Base-by-base conservation (phyloP, 2,888 invertebrate genomes). In the Trachelus iudaicus region DNA sequence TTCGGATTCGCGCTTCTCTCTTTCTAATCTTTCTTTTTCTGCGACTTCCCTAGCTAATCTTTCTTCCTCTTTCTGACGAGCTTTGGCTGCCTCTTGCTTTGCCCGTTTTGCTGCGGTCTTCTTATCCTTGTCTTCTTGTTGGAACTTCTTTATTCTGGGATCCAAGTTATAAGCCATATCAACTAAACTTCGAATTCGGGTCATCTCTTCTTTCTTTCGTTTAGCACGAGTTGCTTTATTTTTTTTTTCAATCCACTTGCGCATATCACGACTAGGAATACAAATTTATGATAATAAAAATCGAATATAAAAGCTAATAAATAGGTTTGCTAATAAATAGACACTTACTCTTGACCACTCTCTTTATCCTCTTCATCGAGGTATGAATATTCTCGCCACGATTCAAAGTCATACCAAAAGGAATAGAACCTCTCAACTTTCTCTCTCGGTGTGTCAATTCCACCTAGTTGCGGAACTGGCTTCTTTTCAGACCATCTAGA, bases 331-430 rank as follows among this genome's bases (percentile, higher is more conserved):
- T 31, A 31, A 31, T 31, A 31, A 31, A 69, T 30, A 73, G 35
- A 56, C 76, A 87, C 90, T 89, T 80, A 91, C 91, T 97, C 98
- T 90, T 98, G 97, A 1, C 99, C 99, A 88, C 97, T 97, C 89
- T 99, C 98, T 90, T 99, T 99, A 89, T 99, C 99, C 91, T 99
- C 99, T 92, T 99, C 99, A 90, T 99, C 99, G 84, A 98, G 93
- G 91, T 99, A 99, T 2, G 99, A 99, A 92, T 97, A 99, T 91
- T 99, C 99, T 81, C 99, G 94, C 99, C 99, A 99, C 0, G 99
- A 99, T 84, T 98, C 98, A 92, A 99, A 99, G 87, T 98, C 96
- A 91, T 97, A 99, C 99, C 99, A 99, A 92, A 99, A 99, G 30
- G 96, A 95, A 91, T 99, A 99, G 92, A 99, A 99, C 74, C 93